phyloP scores from a whole-genome alignment of 2,113 vertebrate species.

The Struthidea cinerea region DNA sequence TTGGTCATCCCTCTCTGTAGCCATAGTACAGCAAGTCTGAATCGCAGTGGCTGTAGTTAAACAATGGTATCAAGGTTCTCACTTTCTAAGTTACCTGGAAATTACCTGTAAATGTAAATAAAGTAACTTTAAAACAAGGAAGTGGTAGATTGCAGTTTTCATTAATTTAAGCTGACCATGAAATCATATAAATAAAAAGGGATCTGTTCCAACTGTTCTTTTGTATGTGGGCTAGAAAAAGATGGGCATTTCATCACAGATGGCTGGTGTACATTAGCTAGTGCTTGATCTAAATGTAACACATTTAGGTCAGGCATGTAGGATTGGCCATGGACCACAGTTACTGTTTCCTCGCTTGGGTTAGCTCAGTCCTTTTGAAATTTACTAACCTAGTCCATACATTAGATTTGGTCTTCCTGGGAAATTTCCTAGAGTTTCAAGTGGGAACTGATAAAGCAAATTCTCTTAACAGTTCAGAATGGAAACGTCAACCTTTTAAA shows the following conservation, averaged over 20 bases:
- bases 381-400: background rate
- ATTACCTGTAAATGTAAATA: background rate
- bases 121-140: background rate
- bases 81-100: background rate
- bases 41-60: background rate
- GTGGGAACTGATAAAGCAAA: background rate
- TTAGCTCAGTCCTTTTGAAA: background rate
- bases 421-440: background rate
- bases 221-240: background rate
- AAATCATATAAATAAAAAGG: background rate
- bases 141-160: background rate
- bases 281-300: background rate
- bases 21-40: background rate
- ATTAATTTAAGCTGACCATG: background rate
- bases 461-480: background rate
- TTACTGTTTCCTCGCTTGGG: background rate
- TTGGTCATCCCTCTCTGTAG: conserved; percentile 12
- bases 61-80: background rate
- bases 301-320: background rate
- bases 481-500: background rate
- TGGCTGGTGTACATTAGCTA: background rate
- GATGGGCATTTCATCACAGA: background rate
- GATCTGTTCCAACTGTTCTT: background rate
- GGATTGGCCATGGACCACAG: background rate
- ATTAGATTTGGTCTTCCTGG: background rate